Evolutionary conservation across 53 echinoderm and acorn worm species (phyloP).

Genomic region (Actinopyga echinites): DNA sequence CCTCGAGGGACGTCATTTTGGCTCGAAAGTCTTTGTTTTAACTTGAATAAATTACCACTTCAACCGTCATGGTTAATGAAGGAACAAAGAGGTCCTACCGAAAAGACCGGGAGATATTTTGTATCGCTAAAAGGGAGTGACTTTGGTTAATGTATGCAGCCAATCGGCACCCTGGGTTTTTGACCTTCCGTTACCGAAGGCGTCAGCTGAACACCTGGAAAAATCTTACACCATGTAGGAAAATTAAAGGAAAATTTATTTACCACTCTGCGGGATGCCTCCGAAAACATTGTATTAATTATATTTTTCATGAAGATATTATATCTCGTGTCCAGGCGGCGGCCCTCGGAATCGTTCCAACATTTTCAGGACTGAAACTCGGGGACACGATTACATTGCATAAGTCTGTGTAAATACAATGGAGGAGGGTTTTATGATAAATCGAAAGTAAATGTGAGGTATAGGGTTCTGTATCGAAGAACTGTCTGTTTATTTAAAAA

Average conservation of each 20-base stretch:
- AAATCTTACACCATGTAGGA: constrained; percentile 9
- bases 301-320: no score
- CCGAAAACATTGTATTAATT: constrained; percentile 1
- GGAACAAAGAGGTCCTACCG: constrained; percentile 4
- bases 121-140: constrained; percentile 14
- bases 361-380: no score
- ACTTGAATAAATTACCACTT: constrained; percentile 33
- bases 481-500: no score
- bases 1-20: constrained; percentile 19
- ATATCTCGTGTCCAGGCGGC: no score
- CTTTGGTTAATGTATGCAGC: constrained; percentile 25
- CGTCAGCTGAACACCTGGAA: constrained; percentile 16
- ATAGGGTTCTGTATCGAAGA: no score
- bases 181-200: constrained; percentile 14
- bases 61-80: constrained; percentile 16
- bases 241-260: constrained; percentile 3
- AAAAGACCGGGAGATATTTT: constrained; percentile 30
- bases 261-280: constrained; percentile 3
- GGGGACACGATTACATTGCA: no score
- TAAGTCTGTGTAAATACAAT: no score
- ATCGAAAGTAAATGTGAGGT: no score
- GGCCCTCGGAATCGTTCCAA: no score
- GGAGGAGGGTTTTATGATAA: no score
- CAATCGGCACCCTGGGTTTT: constrained; percentile 4
- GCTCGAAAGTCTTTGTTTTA: constrained; percentile 25